These are phyloP conservation scores for Pantala flavescens DNA, from an alignment of 1,140 invertebrate genomes.

Conservation along the genomic window DNA sequence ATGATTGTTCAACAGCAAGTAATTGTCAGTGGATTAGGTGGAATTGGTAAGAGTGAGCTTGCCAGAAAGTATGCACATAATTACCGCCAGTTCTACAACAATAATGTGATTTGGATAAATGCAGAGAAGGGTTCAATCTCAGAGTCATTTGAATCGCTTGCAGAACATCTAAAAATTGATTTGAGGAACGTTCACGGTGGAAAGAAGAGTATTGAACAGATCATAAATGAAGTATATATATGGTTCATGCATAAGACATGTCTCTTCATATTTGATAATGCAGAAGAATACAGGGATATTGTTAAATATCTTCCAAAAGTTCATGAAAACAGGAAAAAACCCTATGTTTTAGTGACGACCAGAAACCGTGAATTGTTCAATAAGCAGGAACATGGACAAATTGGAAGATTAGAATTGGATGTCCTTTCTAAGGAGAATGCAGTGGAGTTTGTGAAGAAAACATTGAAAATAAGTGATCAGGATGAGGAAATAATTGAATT, in stretches of 20 bases:
- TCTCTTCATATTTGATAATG: slow-evolving; percentile 28
- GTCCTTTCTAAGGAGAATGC: slow-evolving; percentile 21
- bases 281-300: slow-evolving; percentile 23
- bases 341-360: slow-evolving; percentile 24
- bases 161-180: slow-evolving; percentile 20
- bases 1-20: slow-evolving; percentile 9
- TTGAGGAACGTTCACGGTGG: slow-evolving; percentile 20
- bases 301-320: slow-evolving; percentile 21
- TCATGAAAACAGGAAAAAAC: slow-evolving; percentile 16
- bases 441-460: slow-evolving; percentile 22
- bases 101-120: slow-evolving; percentile 26
- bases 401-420: slow-evolving; percentile 18
- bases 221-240: slow-evolving; percentile 23
- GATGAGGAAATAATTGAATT: slow-evolving; percentile 21
- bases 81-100: slow-evolving; percentile 22
- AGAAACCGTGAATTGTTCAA: slow-evolving; percentile 20
- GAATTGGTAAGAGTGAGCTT: slow-evolving; percentile 26
- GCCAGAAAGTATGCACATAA: slow-evolving; percentile 23
- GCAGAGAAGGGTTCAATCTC: slow-evolving; percentile 23
- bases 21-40: slow-evolving; percentile 23
- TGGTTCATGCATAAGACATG: slow-evolving; percentile 22
- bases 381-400: not conserved
- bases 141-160: slow-evolving; percentile 23
- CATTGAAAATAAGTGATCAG: slow-evolving; percentile 19
- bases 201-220: slow-evolving; percentile 17